Evolutionary conservation across 1,140 invertebrate species (phyloP).

Genomic region (Musca vetustissima): DNA sequence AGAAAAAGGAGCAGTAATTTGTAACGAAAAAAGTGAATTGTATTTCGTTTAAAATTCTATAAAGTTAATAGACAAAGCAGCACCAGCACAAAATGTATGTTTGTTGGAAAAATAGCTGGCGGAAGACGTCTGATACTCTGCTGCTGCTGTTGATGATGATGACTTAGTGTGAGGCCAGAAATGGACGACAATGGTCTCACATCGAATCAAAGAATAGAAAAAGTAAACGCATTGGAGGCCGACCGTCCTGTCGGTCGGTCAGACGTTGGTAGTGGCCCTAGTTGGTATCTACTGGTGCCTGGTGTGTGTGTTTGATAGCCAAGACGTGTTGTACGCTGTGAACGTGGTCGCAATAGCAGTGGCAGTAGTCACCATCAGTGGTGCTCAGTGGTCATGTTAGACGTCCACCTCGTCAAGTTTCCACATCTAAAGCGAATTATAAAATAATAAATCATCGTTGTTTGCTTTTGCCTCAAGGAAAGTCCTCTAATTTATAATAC

Average conservation of each 20-base stretch:
- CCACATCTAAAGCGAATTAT: constrained; percentile 24
- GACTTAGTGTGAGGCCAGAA: neutral
- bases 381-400: constrained; percentile 22
- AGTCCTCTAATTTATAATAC: constrained; percentile 19
- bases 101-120: neutral
- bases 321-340: too few relatives aligned
- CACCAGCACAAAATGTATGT: neutral
- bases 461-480: constrained; percentile 19
- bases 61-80: too few relatives aligned
- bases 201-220: neutral
- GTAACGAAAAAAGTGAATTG: neutral
- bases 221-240: too few relatives aligned
- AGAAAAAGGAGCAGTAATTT: neutral
- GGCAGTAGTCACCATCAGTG: constrained; percentile 4
- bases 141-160: neutral
- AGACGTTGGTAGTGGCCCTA: too few relatives aligned
- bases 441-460: constrained; percentile 24
- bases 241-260: too few relatives aligned
- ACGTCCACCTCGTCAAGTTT: constrained; percentile 24
- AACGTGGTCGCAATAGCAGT: too few relatives aligned
- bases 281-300: too few relatives aligned
- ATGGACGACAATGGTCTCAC: neutral
- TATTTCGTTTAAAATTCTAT: too few relatives aligned
- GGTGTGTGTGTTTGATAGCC: too few relatives aligned
- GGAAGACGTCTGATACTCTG: neutral